Percentiles rank a stretch among this genome's conserved stretches.
Conservation (phyloP, 2,888 invertebrate genomes). For the Tinea pellionella region DNA sequence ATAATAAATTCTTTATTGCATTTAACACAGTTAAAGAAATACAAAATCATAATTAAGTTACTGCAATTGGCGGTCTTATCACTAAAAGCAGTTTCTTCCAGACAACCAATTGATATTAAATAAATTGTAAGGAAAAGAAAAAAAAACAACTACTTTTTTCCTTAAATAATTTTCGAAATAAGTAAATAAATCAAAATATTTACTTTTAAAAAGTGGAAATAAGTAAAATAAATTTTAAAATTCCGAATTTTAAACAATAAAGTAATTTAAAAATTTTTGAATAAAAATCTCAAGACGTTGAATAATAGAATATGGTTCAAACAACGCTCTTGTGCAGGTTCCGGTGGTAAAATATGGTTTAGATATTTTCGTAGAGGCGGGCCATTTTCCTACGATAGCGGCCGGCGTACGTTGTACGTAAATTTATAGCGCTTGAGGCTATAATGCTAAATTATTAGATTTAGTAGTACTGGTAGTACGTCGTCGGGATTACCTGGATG, state of each 20-base stretch:
- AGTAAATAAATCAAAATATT: no score
- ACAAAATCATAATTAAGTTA: no score
- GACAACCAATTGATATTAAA: no score
- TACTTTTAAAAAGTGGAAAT: no score
- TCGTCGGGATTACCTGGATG: conserved; percentile 12
- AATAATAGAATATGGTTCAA: conserved; percentile 9
- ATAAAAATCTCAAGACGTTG: conserved; percentile 10
- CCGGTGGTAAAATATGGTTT: conserved; percentile 8
- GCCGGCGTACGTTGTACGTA: conserved; percentile 10
- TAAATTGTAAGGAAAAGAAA: no score
- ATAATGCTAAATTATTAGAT: conserved; percentile 14
- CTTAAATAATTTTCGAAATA: no score
- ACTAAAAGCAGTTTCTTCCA: no score
- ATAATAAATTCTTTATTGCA: no score
- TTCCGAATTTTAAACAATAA: background rate
- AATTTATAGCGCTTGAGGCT: conserved; percentile 13
- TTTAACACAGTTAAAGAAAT: no score
- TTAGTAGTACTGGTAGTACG: conserved; percentile 7
- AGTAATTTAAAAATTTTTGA: background rate
- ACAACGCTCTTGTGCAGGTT: background rate
- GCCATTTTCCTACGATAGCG: conserved; percentile 11
- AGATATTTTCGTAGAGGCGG: conserved; percentile 11
- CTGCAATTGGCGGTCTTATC: no score
- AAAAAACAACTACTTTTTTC: no score
- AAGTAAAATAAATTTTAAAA: background rate